Evolutionary conservation across 2,888 invertebrate genomes (phyloP).

Genomic region (Oxycera nigricornis): DNA sequence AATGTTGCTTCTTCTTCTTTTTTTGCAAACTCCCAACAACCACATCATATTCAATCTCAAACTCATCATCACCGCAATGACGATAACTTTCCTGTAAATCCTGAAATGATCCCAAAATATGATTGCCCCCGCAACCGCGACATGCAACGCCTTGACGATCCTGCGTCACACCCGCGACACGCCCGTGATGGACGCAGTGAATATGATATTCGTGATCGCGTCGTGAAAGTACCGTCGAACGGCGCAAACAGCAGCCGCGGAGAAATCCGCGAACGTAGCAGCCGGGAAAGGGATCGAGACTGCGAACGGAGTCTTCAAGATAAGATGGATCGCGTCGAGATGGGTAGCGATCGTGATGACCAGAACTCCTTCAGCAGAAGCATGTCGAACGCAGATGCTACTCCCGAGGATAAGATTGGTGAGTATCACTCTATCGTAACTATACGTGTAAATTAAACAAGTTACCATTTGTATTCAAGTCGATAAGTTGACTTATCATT

Average conservation of each 20-base stretch:
- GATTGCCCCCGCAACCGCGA: conserved; percentile 57
- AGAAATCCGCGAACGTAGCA: conserved; percentile 47
- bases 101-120: conserved; percentile 48
- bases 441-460: too few species aligned
- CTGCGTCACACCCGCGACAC: conserved; percentile 48
- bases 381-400: conserved; percentile 81
- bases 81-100: conserved; percentile 50
- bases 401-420: conserved; percentile 85
- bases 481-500: too few species aligned
- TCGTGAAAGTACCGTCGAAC: conserved; percentile 52
- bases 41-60: conserved; percentile 49
- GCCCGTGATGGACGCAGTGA: conserved; percentile 66
- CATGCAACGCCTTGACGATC: conserved; percentile 50
- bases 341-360: conserved; percentile 56
- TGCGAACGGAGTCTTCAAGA: conserved; percentile 52
- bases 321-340: conserved; percentile 57
- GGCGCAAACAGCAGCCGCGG: conserved; percentile 49
- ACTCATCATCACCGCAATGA: conserved; percentile 55
- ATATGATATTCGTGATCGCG: conserved; percentile 62
- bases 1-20: conserved; percentile 69
- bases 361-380: conserved; percentile 73
- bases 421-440: too few species aligned
- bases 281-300: conserved; percentile 46
- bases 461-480: too few species aligned
- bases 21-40: conserved; percentile 63